Evolutionary conservation across 2,797 vertebrate species (phyloP).

Genomic region (Gadopsis bispinosus): DNA sequence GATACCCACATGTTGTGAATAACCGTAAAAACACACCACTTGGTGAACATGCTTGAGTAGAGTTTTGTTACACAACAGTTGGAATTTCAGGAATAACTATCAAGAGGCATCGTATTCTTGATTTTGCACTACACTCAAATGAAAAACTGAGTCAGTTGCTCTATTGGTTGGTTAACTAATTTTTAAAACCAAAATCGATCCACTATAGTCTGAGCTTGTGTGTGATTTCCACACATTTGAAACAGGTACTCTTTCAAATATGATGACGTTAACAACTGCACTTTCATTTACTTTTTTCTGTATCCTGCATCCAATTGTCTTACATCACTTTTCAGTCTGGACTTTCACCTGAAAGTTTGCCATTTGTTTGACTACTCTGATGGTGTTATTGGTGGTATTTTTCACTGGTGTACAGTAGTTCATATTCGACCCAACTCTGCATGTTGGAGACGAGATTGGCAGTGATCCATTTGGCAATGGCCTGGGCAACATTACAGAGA

Average conservation of each 20-base stretch:
- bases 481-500: conserved; percentile 18
- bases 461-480: conserved; percentile 12
- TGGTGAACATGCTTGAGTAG: conserved; percentile 53
- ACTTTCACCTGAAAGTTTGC: conserved; percentile 25
- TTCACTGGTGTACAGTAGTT: conserved; percentile 69
- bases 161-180: conserved; percentile 23
- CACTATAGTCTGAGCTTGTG: conserved; percentile 37
- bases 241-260: conserved; percentile 17
- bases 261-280: conserved; percentile 29
- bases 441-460: conserved; percentile 17
- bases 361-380: conserved; percentile 27
- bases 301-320: conserved; percentile 4
- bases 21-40: conserved; percentile 37
- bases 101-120: conserved; percentile 50
- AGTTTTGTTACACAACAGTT: conserved; percentile 39
- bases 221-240: conserved; percentile 20
- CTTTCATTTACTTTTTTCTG: conserved; percentile 58
- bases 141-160: conserved; percentile 39
- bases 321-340: conserved; percentile 13
- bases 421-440: conserved; percentile 34
- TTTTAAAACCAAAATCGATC: conserved; percentile 60
- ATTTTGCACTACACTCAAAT: conserved; percentile 70
- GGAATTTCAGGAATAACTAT: conserved; percentile 61
- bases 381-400: conserved; percentile 42
- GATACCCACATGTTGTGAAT: conserved; percentile 43